These are phyloP conservation scores for Melanocharis versteri DNA, from an alignment of 2,113 vertebrate genomes.

Conservation along the genomic window DNA sequence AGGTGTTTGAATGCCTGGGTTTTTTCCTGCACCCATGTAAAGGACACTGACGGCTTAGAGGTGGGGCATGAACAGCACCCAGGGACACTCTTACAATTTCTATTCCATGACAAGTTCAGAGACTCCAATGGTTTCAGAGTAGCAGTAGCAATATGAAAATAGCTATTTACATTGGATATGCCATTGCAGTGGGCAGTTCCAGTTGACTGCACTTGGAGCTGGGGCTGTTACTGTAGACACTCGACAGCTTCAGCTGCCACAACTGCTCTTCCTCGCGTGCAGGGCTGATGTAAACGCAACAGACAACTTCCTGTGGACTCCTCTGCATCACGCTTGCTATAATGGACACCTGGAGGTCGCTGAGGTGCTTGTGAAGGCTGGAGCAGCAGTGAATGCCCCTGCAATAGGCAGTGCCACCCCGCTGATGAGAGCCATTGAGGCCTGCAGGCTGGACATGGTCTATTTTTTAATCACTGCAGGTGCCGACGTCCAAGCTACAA, in stretches of 20 bases:
- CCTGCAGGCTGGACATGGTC: slow-evolving; percentile 80
- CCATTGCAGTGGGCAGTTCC: background rate
- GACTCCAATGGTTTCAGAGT: background rate
- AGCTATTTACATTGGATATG: background rate
- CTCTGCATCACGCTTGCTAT: slow-evolving; percentile 91
- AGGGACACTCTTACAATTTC: background rate
- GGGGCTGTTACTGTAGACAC: background rate
- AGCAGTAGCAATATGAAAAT: background rate
- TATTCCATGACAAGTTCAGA: background rate
- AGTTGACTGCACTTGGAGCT: background rate
- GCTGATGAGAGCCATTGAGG: slow-evolving; percentile 88
- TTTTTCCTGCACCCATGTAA: background rate
- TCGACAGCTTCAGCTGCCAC: background rate
- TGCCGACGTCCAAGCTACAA: slow-evolving; percentile 76
- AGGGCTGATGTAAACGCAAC: slow-evolving; percentile 82
- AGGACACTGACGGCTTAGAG: background rate
- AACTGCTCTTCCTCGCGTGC: background rate
- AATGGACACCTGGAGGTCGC: slow-evolving; percentile 82
- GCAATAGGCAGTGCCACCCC: slow-evolving; percentile 84
- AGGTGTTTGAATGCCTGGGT: background rate
- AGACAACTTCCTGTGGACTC: slow-evolving; percentile 93
- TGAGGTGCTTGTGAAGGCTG: slow-evolving; percentile 79
- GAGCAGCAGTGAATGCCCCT: slow-evolving; percentile 77
- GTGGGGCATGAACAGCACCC: background rate
- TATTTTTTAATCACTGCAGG: slow-evolving; percentile 83